phyloP scores from a whole-genome alignment of 2,797 vertebrate species.

The Pseudopleuronectes americanus region DNA sequence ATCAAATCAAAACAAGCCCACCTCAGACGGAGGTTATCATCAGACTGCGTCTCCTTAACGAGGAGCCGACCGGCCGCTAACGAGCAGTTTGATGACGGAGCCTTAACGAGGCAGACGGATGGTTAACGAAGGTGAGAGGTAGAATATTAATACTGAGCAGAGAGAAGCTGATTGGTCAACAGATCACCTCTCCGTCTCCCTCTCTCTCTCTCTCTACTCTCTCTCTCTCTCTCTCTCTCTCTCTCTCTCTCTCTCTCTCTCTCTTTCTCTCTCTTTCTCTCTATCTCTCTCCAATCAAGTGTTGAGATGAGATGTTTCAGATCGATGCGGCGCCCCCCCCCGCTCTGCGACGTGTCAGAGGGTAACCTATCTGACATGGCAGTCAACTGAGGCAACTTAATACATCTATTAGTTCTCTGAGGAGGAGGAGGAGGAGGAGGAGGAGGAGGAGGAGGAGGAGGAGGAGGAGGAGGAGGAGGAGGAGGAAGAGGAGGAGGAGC shows the following conservation, averaged over 20 bases:
- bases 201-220: too few species aligned
- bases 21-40: background rate
- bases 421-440: too few species aligned
- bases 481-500: too few species aligned
- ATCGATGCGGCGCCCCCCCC: background rate
- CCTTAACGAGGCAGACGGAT: background rate
- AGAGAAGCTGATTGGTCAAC: background rate
- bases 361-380: background rate
- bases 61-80: background rate
- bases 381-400: background rate
- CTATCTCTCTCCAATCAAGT: too few species aligned
- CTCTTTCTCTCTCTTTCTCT: too few species aligned
- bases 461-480: too few species aligned
- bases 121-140: background rate
- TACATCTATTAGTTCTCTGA: background rate
- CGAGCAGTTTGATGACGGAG: background rate
- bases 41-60: background rate
- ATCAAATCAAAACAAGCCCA: too few species aligned
- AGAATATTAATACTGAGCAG: background rate
- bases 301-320: background rate
- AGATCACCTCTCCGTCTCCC: background rate
- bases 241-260: too few species aligned
- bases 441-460: background rate
- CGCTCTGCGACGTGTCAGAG: background rate
- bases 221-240: too few species aligned